Conservation (phyloP, 2,888 invertebrate genomes). For the Oasisia sp. region DNA sequence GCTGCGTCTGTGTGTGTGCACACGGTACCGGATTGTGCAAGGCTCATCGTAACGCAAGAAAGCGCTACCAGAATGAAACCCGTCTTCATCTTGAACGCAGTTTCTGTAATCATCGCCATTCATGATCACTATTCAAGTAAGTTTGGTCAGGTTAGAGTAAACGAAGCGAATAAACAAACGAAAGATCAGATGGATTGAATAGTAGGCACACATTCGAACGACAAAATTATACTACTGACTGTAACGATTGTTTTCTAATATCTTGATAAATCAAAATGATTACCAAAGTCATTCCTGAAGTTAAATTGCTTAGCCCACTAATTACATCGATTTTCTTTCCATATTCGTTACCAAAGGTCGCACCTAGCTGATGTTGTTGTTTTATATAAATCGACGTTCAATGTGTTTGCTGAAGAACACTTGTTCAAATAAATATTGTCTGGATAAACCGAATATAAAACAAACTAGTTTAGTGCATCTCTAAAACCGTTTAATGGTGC, state of each 20-base stretch:
- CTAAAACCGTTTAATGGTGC: neutral
- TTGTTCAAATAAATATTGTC: neutral
- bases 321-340: too few species aligned
- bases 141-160: neutral
- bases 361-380: too few species aligned
- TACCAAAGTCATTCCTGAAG: too few species aligned
- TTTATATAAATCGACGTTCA: too few species aligned
- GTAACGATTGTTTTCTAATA: too few species aligned
- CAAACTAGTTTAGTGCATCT: neutral
- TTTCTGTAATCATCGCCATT: neutral
- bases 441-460: neutral
- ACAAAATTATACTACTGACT: too few species aligned
- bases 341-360: too few species aligned
- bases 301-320: too few species aligned
- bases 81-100: neutral
- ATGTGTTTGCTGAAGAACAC: neutral
- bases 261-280: too few species aligned
- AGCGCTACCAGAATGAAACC: neutral
- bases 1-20: neutral
- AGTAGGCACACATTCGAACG: too few species aligned
- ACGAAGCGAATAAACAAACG: neutral
- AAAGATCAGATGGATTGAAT: neutral
- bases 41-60: neutral
- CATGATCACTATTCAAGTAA: neutral
- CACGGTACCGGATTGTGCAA: neutral